Evolutionary conservation across 1,140 invertebrate species (phyloP), one percentile per base, ranked within the genome.

Genomic region (Drosophila elegans): DNA sequence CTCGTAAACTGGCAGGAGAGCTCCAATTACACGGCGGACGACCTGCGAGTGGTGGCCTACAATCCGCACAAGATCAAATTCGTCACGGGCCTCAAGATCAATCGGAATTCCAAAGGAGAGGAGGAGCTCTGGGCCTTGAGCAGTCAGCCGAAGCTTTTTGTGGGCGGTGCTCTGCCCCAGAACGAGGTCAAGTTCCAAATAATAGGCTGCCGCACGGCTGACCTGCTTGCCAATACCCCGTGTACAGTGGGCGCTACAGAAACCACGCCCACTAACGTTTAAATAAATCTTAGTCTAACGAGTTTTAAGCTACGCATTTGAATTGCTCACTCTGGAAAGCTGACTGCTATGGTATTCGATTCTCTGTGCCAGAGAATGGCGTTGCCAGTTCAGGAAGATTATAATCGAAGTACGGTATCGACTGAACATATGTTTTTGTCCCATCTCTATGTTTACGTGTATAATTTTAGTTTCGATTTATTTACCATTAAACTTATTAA

Each of bases 151-250:
- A 95, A 96, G 72, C 69, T 91, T 1, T 91, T 91, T 53, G 90
- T 91, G 11, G 90, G 90, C 2, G 94, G 93, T 3, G 92, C 93
- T 0, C 63, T 96, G 9, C 93, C 88, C 54, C 64, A 93, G 0
- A 92, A 93, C 25, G 94, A 94, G 78, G 91, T 94, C 0, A 96
- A 97, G 89, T 97, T 95, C 76, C 94, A 96, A 76, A 95, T 97
- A 48, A 93, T 92, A 38, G 91, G 91, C 36, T 90, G 89, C 54
- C 78, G 89, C 16, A 78, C 88, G 2, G 74, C 86, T 38, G 90
- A 92, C 61, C 66, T 92, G 4, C 46, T 92, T 27, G 69, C 77
- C 7, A 89, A 88, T 57, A 88, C 62, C n/a, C 83, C 83, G 4
- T 89, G 84, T n/a, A 72, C 80, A 16, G 84, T 86, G 38, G 83